Conservation (phyloP, 35 echinoderm and acorn worm genomes). For the Chiridota heheva region DNA sequence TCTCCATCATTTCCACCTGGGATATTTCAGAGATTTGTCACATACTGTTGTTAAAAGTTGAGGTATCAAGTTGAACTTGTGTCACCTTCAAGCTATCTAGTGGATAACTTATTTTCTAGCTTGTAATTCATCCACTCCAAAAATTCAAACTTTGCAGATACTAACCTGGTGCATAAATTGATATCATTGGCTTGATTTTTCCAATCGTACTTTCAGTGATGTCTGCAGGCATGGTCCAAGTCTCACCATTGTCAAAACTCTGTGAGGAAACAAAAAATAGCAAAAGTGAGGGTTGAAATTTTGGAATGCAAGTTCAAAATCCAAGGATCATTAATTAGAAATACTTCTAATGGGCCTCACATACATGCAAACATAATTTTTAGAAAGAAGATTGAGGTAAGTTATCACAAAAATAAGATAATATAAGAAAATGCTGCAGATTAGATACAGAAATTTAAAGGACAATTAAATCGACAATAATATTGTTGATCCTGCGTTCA, state of each 20-base stretch:
- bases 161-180: constrained; percentile 85
- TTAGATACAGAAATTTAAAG: neutral
- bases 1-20: too few species aligned
- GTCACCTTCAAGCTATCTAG: too few species aligned
- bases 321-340: neutral
- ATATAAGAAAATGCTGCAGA: too few species aligned
- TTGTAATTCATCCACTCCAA: too few species aligned
- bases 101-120: too few species aligned
- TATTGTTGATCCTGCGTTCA: too few species aligned
- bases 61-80: too few species aligned
- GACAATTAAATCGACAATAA: neutral
- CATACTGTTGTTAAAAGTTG: too few species aligned
- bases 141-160: too few species aligned
- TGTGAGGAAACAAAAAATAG: neutral
- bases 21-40: too few species aligned
- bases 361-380: neutral
- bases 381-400: neutral
- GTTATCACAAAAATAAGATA: neutral
- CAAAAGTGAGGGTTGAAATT: neutral
- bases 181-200: constrained; percentile 47
- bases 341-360: too few species aligned
- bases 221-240: constrained; percentile 75
- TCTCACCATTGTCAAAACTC: constrained; percentile 96
- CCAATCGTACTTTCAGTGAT: constrained; percentile 70
- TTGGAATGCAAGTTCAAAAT: neutral